Base-by-base conservation (phyloP, 2,888 invertebrate species). In the Creontiades dilutus region DNA sequence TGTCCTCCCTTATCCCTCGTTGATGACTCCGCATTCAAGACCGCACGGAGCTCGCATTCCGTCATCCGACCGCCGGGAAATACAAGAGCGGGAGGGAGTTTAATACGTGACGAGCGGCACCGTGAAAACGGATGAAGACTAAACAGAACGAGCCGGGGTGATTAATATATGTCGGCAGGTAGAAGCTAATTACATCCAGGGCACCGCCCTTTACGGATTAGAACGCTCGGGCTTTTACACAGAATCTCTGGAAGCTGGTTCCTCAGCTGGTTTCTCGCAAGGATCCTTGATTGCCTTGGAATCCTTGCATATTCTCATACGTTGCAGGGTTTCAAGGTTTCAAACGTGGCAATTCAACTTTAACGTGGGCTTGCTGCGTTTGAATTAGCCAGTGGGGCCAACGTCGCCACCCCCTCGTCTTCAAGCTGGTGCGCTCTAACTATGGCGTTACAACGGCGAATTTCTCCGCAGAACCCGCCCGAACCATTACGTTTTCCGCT, bases 121-220 rank as follows among this genome's bases (percentile, higher is more conserved):
- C 27, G 23, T 68, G 68, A 68, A 68, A 68, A 68, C 23, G 68
- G 68, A 68, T 68, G 68, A 68, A 68, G 68, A 68, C 68, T 68
- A 12, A 68, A 68, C 68, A 68, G 68, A 52, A 16, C 52, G 27
- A 68, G 68, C 23, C 9, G 68, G 76, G n/a, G 78, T 47, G 78
- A 78, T 78, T 78, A 78, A 78, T 78, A 78, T 28, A 78, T 28
- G 78, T 78, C 47, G 78, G 14, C 78, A 28, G 27, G 78, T 78
- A 78, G 78, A 47, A 78, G 78, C 78, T 78, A 46, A 78, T 78
- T 78, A 78, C 78, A 78, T 28, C 28, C 78, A 19, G 37, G 37
- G 76, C 14, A 78, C 37, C 46, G 78, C 78, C 78, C 78, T 78
- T 28, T 28, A 28, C 37, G 76, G 46, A 76, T 76, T 76, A 76